Conservation (phyloP, 1,140 invertebrate genomes). For the Diorhabda sublineata region DNA sequence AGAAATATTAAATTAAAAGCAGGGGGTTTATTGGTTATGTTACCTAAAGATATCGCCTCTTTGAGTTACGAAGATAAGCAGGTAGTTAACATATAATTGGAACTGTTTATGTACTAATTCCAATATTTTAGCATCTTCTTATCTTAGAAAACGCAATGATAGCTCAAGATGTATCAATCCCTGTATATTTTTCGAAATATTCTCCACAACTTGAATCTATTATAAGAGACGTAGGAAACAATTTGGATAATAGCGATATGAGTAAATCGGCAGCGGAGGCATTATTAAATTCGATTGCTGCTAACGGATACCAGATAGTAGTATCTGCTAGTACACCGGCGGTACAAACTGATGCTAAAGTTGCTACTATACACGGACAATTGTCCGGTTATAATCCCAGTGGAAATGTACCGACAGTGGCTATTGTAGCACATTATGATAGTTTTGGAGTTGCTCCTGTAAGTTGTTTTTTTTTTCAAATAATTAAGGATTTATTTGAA, state of each 20-base stretch:
- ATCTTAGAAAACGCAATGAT: slow-evolving; percentile 80
- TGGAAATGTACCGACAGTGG: slow-evolving; percentile 78
- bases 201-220: slow-evolving; percentile 70
- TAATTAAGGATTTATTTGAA: background rate
- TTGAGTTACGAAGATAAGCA: slow-evolving; percentile 67
- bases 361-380: slow-evolving; percentile 82
- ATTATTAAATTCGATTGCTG: slow-evolving; percentile 79
- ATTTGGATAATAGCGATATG: slow-evolving; percentile 46
- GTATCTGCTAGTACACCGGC: slow-evolving; percentile 66
- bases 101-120: slow-evolving; percentile 8
- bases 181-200: slow-evolving; percentile 85
- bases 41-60: slow-evolving; percentile 70
- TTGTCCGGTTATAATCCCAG: slow-evolving; percentile 73
- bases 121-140: slow-evolving; percentile 62
- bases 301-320: slow-evolving; percentile 87
- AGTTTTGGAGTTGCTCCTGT: slow-evolving; percentile 84
- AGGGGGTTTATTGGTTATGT: slow-evolving; percentile 76
- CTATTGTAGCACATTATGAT: slow-evolving; percentile 91
- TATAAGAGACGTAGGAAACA: slow-evolving; percentile 64
- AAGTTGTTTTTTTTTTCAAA: slow-evolving; percentile 46
- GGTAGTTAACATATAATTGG: slow-evolving; percentile 48
- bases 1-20: slow-evolving; percentile 73
- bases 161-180: slow-evolving; percentile 73
- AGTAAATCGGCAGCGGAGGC: slow-evolving; percentile 70
- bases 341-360: slow-evolving; percentile 71